Percentiles rank a stretch among this genome's conserved stretches.
Conservation (phyloP, 1,140 invertebrate species). For the Coelopa frigida region DNA sequence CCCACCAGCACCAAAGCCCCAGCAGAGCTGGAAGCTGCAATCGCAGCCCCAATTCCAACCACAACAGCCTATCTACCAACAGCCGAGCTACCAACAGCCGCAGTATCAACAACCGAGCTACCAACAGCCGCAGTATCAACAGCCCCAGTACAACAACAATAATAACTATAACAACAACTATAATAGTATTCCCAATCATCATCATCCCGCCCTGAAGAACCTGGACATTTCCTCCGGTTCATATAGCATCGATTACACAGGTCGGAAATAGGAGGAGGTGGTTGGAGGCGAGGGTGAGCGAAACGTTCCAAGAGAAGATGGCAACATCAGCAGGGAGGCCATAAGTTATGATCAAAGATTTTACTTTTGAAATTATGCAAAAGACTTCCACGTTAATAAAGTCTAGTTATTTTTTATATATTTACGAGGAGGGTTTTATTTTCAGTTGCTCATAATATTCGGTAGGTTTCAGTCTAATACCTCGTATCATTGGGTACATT, state of each 20-base stretch:
- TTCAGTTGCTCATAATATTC: no score
- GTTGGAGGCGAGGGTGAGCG: no score
- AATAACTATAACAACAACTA: constrained; percentile 20
- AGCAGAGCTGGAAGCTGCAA: constrained; percentile 8
- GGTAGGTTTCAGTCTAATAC: no score
- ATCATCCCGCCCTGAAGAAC: constrained; percentile 37
- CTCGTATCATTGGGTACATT: no score
- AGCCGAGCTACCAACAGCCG: constrained; percentile 2
- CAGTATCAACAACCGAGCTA: constrained; percentile 10
- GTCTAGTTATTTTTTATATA: no score
- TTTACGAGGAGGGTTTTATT: no score
- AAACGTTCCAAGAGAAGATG: no score
- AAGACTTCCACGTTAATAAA: no score
- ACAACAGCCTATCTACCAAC: constrained; percentile 4
- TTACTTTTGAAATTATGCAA: no score
- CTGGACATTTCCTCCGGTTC: constrained; percentile 38
- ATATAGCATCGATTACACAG: constrained; percentile 42
- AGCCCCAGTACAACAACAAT: constrained; percentile 20
- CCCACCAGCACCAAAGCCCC: constrained; percentile 36
- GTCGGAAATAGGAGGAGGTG: constrained; percentile 26
- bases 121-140: constrained; percentile 4
- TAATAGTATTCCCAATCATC: constrained; percentile 18
- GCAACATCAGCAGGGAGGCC: no score
- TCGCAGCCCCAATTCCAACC: constrained; percentile 3
- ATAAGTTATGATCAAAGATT: no score